Conservation (phyloP, 2,797 vertebrate genomes). For the Falco concolor region DNA sequence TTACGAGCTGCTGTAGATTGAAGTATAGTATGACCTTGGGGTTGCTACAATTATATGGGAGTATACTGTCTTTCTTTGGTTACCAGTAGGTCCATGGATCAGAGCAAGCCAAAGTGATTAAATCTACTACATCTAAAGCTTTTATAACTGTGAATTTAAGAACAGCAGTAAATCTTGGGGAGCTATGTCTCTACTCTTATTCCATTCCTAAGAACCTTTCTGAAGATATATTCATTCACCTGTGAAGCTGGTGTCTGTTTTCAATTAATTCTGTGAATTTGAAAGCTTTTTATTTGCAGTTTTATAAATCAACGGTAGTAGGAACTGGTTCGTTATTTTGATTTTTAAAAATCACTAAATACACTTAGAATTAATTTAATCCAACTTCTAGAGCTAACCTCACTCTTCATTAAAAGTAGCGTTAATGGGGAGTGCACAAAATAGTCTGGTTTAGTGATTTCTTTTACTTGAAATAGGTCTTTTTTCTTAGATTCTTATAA, state of each 20-base stretch:
- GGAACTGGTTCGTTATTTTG: not conserved
- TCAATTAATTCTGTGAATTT: not conserved
- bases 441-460: not conserved
- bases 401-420: not conserved
- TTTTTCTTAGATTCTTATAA: not conserved
- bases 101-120: not conserved
- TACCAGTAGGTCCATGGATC: not conserved
- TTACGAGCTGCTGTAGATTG: not conserved
- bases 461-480: not conserved
- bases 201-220: not conserved
- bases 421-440: not conserved
- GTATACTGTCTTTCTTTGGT: not conserved
- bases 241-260: not conserved
- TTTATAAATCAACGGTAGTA: not conserved
- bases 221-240: not conserved
- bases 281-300: not conserved
- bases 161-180: no score
- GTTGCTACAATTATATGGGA: not conserved
- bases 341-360: not conserved
- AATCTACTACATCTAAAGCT: not conserved
- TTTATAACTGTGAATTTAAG: not conserved
- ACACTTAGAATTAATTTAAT: not conserved
- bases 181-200: not conserved
- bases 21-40: not conserved
- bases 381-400: not conserved